Conservation (phyloP, 2,797 vertebrate genomes). For the Gymnopithys bicolor region DNA sequence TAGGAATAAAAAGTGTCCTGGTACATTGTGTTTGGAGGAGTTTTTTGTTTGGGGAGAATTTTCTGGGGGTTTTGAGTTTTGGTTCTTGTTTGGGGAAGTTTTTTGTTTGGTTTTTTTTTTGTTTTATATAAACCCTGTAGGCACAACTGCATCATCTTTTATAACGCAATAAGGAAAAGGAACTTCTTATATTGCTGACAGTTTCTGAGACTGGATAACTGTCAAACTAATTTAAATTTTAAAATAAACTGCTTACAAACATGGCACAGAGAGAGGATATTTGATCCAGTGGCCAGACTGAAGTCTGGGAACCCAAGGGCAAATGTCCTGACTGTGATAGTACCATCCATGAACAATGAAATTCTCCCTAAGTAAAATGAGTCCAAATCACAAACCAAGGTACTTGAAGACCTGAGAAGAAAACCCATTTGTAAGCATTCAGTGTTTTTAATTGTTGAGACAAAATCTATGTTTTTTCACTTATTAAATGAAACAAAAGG, state of each 20-base stretch:
- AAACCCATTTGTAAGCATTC: background rate
- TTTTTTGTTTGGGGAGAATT: background rate
- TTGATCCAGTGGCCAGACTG: background rate
- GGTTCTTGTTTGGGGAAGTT: background rate
- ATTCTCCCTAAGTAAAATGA: background rate
- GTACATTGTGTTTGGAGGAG: background rate
- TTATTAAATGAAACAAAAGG: background rate
- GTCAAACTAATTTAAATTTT: background rate
- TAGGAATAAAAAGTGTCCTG: constrained; percentile 37
- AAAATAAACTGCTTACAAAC: background rate
- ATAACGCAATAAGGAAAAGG: background rate
- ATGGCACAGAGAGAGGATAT: background rate
- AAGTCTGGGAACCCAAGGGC: background rate
- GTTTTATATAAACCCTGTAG: background rate
- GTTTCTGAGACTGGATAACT: background rate
- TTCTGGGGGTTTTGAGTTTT: background rate
- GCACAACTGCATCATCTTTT: constrained; percentile 6
- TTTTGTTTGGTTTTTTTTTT: background rate
- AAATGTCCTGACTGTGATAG: background rate
- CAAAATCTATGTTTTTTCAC: background rate
- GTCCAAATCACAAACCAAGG: background rate
- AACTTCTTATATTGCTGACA: background rate
- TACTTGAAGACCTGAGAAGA: background rate
- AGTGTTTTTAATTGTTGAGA: background rate
- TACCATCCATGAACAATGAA: background rate